phyloP scores from a whole-genome alignment of 2,113 vertebrate genomes.

The Pachyramphus minor region DNA sequence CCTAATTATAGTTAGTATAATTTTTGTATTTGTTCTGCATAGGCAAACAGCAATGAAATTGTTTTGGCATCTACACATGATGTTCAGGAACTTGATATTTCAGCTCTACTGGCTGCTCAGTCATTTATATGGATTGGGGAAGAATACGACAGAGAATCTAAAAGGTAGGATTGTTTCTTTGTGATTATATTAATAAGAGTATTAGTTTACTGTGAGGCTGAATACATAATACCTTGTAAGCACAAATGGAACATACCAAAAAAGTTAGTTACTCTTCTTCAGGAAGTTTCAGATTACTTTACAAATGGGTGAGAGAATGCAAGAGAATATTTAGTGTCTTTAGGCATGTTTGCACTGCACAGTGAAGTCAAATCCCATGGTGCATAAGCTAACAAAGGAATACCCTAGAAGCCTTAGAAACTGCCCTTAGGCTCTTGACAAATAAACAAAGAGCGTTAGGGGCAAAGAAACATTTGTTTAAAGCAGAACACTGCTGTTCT shows the following conservation, averaged over 20 bases:
- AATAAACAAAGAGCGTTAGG: neutral
- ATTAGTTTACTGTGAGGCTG: neutral
- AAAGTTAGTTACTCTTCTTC: neutral
- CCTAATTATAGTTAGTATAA: neutral
- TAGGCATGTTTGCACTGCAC: neutral
- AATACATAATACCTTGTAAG: neutral
- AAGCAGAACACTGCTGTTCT: neutral
- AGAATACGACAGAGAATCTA: conserved; percentile 94
- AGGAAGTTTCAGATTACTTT: neutral
- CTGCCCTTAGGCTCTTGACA: neutral
- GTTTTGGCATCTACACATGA: conserved; percentile 97
- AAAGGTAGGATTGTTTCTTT: conserved; percentile 78
- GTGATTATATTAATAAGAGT: neutral
- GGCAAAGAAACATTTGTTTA: neutral
- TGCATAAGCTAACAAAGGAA: neutral
- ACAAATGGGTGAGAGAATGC: neutral
- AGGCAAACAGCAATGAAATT: conserved; percentile 94
- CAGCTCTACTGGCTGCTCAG: conserved; percentile 88
- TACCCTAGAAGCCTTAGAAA: neutral
- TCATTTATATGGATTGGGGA: conserved; percentile 97
- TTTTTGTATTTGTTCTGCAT: neutral
- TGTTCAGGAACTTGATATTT: conserved; percentile 95
- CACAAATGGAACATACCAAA: neutral
- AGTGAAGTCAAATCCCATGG: neutral
- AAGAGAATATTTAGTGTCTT: neutral